Percentiles rank a stretch among this genome's conserved stretches.
Conservation (phyloP, 2,888 invertebrate genomes). For the Monochamus alternatus region DNA sequence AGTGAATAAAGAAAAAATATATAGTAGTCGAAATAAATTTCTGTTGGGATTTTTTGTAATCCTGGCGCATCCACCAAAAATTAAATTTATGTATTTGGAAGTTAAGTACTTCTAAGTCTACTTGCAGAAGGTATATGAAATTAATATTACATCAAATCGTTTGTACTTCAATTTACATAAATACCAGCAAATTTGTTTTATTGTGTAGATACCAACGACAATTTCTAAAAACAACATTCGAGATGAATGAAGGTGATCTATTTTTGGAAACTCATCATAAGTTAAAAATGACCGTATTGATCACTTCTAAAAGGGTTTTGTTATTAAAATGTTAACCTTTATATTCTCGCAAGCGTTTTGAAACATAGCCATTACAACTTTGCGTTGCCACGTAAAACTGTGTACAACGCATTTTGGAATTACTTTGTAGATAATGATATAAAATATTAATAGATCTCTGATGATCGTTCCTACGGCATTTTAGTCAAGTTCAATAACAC, state of each 20-base stretch:
- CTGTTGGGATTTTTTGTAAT: background rate
- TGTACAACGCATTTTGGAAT: too few species aligned
- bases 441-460: too few species aligned
- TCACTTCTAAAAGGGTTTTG: constrained; percentile 11
- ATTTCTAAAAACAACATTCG: background rate
- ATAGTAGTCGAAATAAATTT: too few species aligned
- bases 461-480: too few species aligned
- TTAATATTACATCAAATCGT: background rate
- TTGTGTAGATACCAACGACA: background rate
- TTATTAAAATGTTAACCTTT: background rate
- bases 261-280: constrained; percentile 23
- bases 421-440: too few species aligned
- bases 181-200: background rate
- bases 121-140: background rate
- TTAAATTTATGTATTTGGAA: too few species aligned
- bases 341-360: too few species aligned
- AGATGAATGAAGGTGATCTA: constrained; percentile 21
- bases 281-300: constrained; percentile 24
- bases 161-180: too few species aligned
- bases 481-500: constrained; percentile 12
- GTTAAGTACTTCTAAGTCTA: too few species aligned
- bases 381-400: too few species aligned
- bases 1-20: too few species aligned
- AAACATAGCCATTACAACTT: too few species aligned
- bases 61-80: background rate